Base-by-base conservation (phyloP, 2,797 vertebrate species). In the Acanthurus leucopareius region DNA sequence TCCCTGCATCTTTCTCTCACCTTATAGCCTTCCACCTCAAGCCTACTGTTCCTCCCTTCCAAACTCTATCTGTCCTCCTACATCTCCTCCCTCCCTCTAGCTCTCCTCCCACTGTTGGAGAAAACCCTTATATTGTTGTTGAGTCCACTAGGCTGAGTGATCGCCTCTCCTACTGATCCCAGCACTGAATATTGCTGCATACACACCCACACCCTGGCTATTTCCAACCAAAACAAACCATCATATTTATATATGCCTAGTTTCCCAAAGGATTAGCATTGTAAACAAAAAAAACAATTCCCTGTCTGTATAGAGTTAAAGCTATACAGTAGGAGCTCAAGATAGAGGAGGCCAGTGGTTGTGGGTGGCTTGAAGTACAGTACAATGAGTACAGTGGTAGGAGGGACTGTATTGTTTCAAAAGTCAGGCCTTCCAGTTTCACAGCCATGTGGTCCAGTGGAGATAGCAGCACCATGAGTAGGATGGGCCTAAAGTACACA, bases 331-430 rank as follows among this genome's bases (percentile, higher is more conserved):
- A 65, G 63, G 59, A 75, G 73, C 59, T 53, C 61, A 19, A 77
- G 53, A 53, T 66, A 63, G 76, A 70, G 69, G 77, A 77, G 75
- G 84, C 67, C 38, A 17, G 54, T 19, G 19, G 35, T 16, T 32
- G 87, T 89, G 84, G 87, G 87, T 51, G 77, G 64, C 48, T 67
- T 76, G 16, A 77, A 82, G 81, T 80, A 80, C 75, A 80, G 61
- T 65, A 81, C 69, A 85, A 25, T 54, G 35, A 75, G 75, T 68
- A 81, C 77, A 79, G 69, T 62, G 57, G 87, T 86, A 69, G 82
- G 77, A 75, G 84, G 77, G 53, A 69, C 60, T 45, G 54, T 70
- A 70, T 77, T 82, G 77, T 84, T 66, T 61, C 15, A 71, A 52
- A 60, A 71, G 56, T 64, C 52, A 80, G 58, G 69, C 64, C 38